Evolutionary conservation across 2,113 vertebrate genomes (phyloP).

Genomic region (Beaufortia kweichowensis): DNA sequence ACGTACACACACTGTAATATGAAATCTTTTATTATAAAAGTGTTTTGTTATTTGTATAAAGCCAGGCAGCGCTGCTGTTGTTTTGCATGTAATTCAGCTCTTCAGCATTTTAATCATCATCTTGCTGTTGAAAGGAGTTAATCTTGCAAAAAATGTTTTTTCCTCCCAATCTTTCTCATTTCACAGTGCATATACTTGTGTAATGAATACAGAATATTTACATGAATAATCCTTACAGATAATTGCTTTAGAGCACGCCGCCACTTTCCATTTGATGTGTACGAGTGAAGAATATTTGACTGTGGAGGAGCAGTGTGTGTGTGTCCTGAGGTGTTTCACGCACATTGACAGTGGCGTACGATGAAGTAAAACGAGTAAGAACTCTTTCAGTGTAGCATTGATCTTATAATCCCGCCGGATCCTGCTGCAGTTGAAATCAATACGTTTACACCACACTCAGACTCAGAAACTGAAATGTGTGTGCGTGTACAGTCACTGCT

Average conservation of each 20-base stretch:
- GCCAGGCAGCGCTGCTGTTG: background rate
- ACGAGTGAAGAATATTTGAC: background rate
- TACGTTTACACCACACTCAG: conserved; percentile 34
- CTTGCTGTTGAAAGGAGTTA: conserved; percentile 15
- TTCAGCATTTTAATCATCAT: background rate
- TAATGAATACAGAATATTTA: conserved; percentile 17
- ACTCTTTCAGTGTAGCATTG: conserved; percentile 35
- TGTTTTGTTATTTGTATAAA: background rate
- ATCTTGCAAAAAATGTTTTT: conserved; percentile 8
- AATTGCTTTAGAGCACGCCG: background rate
- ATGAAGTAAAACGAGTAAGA: conserved; percentile 39
- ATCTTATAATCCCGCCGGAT: conserved; percentile 32
- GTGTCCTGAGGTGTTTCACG: background rate
- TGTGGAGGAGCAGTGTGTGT: background rate
- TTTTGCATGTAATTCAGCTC: conserved; percentile 7
- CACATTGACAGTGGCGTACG: background rate
- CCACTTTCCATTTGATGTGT: background rate
- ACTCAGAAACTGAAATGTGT: conserved; percentile 3
- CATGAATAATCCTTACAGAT: conserved; percentile 16
- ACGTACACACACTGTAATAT: too few relatives aligned
- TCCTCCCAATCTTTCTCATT: conserved; percentile 11
- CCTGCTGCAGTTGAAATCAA: conserved; percentile 34
- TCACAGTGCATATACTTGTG: background rate
- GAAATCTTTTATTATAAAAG: background rate
- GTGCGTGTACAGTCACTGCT: conserved; percentile 8